Evolutionary conservation across 2,113 vertebrate genomes (phyloP).

Genomic region (Nyctibius bracteatus): DNA sequence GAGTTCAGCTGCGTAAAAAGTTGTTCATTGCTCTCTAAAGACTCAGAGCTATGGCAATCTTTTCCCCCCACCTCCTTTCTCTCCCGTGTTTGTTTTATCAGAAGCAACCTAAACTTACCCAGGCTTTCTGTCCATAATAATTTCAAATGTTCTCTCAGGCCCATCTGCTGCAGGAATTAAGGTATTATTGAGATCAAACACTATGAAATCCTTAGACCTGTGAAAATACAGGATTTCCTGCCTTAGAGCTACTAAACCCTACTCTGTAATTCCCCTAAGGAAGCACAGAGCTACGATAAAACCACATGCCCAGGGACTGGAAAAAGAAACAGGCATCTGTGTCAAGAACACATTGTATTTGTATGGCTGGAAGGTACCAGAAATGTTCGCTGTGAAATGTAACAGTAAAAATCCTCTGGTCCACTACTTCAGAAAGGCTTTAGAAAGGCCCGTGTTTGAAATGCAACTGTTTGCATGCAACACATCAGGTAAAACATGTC

Average conservation of each 20-base stretch:
- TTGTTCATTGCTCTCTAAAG: not conserved
- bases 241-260: not conserved
- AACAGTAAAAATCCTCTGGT: not conserved
- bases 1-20: not conserved
- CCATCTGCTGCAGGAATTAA: not conserved
- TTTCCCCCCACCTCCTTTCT: not conserved
- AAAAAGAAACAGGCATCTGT: not conserved
- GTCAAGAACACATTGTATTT: not conserved
- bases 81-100: not conserved
- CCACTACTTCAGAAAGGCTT: not conserved
- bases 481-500: not conserved
- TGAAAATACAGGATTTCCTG: constrained; percentile 41
- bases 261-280: not conserved
- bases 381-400: not conserved
- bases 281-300: not conserved
- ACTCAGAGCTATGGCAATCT: not conserved
- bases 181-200: not conserved
- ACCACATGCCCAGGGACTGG: not conserved
- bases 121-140: not conserved
- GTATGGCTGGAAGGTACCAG: not conserved
- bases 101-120: not conserved
- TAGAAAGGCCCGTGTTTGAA: not conserved
- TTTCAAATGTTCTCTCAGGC: not conserved
- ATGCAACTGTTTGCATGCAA: not conserved
- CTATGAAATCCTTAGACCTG: not conserved